Conservation (phyloP, 2,797 vertebrate genomes). For the Peromyscus attwateri region DNA sequence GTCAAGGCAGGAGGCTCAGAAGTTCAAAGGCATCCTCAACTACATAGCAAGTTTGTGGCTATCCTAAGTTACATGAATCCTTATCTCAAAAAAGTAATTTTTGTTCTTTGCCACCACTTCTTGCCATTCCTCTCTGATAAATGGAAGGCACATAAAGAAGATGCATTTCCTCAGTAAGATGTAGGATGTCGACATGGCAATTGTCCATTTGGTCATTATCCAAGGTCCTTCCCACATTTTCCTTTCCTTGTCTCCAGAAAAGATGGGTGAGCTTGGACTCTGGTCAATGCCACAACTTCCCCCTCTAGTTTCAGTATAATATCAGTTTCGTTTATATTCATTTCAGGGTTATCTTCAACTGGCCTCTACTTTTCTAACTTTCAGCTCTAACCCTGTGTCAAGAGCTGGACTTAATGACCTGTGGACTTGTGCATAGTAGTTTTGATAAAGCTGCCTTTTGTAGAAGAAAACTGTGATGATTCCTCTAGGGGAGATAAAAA, state of each 20-base stretch:
- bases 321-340: conserved; percentile 6
- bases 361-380: not conserved
- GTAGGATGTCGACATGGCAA: not conserved
- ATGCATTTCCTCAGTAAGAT: not conserved
- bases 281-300: conserved; percentile 42
- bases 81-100: not conserved
- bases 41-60: not conserved
- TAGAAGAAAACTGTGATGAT: not conserved
- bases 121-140: not conserved
- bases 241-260: not conserved
- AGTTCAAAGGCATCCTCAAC: not conserved
- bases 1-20: not conserved
- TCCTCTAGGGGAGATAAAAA: not conserved
- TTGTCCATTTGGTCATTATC: not conserved
- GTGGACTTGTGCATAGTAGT: not conserved
- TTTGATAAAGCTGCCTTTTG: conserved; percentile 4
- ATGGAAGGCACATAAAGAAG: not conserved
- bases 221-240: fast-evolving
- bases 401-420: conserved; percentile 29
- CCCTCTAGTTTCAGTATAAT: not conserved
- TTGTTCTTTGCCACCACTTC: not conserved
- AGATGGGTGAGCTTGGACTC: conserved; percentile 59
- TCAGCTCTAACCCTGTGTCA: not conserved
- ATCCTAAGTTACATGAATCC: not conserved
- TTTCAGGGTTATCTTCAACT: conserved; percentile 63